Conservation (phyloP, 2,888 invertebrate genomes). For the Colostygia pectinataria region DNA sequence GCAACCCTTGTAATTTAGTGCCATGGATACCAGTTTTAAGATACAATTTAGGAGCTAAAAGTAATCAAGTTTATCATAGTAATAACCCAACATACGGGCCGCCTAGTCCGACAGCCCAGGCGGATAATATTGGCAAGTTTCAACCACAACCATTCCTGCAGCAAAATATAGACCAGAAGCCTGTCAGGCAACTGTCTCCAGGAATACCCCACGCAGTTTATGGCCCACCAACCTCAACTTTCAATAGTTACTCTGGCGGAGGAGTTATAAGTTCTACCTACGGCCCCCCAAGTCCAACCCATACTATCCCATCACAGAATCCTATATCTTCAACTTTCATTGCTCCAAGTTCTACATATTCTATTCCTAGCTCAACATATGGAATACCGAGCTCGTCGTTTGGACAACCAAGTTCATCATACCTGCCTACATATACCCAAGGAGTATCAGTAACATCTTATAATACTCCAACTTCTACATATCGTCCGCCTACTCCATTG, state of each 20-base stretch:
- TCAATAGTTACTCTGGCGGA: conserved; percentile 40
- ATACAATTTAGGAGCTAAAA: conserved; percentile 70
- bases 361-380: conserved; percentile 42
- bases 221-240: conserved; percentile 54
- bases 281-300: conserved; percentile 59
- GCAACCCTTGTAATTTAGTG: conserved; percentile 90
- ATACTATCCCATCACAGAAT: conserved; percentile 57
- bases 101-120: conserved; percentile 65
- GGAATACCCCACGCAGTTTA: conserved; percentile 57
- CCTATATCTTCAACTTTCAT: conserved; percentile 51
- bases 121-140: conserved; percentile 51
- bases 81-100: conserved; percentile 67
- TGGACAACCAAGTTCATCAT: conserved; percentile 36
- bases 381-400: conserved; percentile 40
- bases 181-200: conserved; percentile 47
- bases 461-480: conserved; percentile 47
- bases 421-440: conserved; percentile 40
- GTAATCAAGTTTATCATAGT: conserved; percentile 49
- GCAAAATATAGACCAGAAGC: conserved; percentile 42
- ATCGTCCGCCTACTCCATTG: conserved; percentile 43
- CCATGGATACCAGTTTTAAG: conserved; percentile 91
- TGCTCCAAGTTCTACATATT: conserved; percentile 47
- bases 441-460: conserved; percentile 40
- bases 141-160: conserved; percentile 53
- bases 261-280: conserved; percentile 59